A percentile compares a stretch with the other conserved stretches of the same genome.
Conservation (phyloP, 2,113 vertebrate species). For the Crotalus viridis region DNA sequence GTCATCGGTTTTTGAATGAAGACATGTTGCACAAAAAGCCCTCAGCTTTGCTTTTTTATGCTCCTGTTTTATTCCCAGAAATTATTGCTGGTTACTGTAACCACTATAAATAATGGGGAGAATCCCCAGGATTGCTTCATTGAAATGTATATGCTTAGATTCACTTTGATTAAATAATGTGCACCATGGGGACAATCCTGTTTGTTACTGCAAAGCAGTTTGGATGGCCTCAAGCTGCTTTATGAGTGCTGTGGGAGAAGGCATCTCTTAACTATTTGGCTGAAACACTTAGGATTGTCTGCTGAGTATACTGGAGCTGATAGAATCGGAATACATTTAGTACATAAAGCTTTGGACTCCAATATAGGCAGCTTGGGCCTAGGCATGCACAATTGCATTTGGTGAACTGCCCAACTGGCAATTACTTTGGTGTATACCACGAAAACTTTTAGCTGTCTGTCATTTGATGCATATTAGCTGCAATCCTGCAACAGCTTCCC, state of each 20-base stretch:
- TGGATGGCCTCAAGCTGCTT: neutral
- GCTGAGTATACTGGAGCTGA: neutral
- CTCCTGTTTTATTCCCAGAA: neutral
- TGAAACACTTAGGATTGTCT: neutral
- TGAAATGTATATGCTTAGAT: neutral
- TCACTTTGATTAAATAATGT: neutral
- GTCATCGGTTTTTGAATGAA: neutral
- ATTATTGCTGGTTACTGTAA: neutral
- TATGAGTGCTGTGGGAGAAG: neutral
- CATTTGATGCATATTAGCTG: neutral
- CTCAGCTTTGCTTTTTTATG: neutral
- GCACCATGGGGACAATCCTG: neutral
- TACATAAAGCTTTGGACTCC: neutral
- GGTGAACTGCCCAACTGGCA: neutral
- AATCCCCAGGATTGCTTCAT: neutral
- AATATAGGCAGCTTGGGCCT: neutral
- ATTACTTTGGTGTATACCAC: neutral
- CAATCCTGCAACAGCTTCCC: neutral
- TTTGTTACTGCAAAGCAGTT: neutral
- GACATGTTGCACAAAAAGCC: neutral
- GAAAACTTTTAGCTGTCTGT: neutral
- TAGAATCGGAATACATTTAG: neutral
- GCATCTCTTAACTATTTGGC: neutral
- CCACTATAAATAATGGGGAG: neutral
- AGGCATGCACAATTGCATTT: neutral